Percentiles rank a stretch among this genome's conserved stretches.
Conservation (phyloP, 1,140 invertebrate species). For the Paralvinella palmiformis region DNA sequence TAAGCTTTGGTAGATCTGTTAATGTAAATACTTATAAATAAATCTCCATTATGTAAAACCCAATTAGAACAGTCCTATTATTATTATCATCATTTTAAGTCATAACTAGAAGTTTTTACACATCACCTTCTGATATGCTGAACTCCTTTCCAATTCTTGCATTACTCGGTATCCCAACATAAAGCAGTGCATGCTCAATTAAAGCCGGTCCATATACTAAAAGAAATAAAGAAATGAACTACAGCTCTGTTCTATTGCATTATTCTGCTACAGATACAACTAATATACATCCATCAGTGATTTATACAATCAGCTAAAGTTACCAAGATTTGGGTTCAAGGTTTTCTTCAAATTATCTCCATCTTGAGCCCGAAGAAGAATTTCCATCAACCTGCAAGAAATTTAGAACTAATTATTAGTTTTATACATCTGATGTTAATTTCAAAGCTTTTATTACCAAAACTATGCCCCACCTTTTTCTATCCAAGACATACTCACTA, state of each 20-base stretch:
- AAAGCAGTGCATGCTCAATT: conserved; percentile 79
- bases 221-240: conserved; percentile 19
- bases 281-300: conserved; percentile 5
- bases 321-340: conserved; percentile 72
- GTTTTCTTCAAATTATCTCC: conserved; percentile 80
- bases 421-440: too few relatives aligned
- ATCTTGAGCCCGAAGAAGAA: conserved; percentile 62
- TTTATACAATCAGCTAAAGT: conserved; percentile 18
- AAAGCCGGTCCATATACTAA: conserved; percentile 74
- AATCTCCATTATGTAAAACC: background rate
- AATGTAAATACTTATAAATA: background rate
- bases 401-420: too few relatives aligned
- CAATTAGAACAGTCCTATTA: background rate
- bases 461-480: too few relatives aligned
- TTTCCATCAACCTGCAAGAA: conserved; percentile 51
- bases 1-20: conserved; percentile 61
- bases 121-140: conserved; percentile 51
- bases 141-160: conserved; percentile 61
- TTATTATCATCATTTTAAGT: background rate
- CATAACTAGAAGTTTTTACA: background rate
- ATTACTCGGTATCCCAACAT: conserved; percentile 62
- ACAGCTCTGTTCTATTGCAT: background rate
- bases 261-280: background rate
- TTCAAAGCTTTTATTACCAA: too few relatives aligned
- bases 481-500: too few relatives aligned